Evolutionary conservation across 2,888 invertebrate genomes (phyloP).

Genomic region (Glyphotaelius pellucidus): DNA sequence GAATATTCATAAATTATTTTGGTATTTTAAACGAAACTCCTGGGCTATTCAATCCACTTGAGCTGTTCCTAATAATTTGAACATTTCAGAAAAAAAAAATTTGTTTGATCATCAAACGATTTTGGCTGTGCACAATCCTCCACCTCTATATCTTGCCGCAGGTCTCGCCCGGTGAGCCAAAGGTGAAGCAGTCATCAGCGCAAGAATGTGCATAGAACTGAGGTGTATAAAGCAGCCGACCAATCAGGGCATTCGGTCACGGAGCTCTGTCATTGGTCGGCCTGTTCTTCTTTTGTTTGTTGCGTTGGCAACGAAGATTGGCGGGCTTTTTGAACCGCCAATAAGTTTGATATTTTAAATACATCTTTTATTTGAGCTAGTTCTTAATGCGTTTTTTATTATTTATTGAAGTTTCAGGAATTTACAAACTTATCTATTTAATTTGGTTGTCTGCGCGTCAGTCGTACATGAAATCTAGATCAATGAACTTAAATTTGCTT

Average conservation of each 20-base stretch:
- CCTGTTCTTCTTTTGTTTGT: background rate
- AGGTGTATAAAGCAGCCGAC: background rate
- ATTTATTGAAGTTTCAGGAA: background rate
- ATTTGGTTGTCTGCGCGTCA: too few species aligned
- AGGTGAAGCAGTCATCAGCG: conserved; percentile 28
- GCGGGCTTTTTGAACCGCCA: conserved; percentile 7
- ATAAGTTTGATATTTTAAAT: background rate
- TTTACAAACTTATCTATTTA: background rate
- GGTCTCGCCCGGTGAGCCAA: conserved; percentile 10
- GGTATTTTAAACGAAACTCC: too few species aligned
- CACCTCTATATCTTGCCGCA: background rate
- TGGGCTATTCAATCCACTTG: too few species aligned
- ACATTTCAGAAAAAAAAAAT: too few species aligned
- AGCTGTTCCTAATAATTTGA: too few species aligned
- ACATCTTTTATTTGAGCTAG: background rate
- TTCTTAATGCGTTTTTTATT: background rate
- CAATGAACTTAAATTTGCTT: too few species aligned
- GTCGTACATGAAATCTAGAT: too few species aligned
- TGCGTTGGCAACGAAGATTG: background rate
- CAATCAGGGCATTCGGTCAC: background rate
- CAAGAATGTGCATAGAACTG: conserved; percentile 13
- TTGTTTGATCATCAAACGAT: too few species aligned
- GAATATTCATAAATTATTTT: too few species aligned
- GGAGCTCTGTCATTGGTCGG: conserved; percentile 12
- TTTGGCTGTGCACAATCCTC: background rate